Conservation (phyloP, 2,888 invertebrate genomes). For the Cryptophagus acutangulus region DNA sequence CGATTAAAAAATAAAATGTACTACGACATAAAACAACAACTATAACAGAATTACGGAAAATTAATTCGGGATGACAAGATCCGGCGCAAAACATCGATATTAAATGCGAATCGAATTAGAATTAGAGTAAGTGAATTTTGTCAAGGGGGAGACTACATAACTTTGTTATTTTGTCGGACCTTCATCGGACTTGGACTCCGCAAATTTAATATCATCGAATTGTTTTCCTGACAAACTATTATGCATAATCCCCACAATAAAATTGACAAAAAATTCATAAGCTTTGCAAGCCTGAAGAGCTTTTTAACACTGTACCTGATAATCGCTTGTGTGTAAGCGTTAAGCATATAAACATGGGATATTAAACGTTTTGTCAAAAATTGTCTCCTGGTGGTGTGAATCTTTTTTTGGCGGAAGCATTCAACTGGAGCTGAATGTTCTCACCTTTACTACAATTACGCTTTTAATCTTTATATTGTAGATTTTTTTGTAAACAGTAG, state of each 20-base stretch:
- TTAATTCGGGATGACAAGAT: conserved; percentile 7
- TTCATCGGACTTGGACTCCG: conserved; percentile 1
- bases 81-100: conserved; percentile 7
- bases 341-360: conserved; percentile 4
- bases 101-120: conserved; percentile 8
- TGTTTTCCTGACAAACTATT: no score
- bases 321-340: not conserved
- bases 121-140: conserved; percentile 8
- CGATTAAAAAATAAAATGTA: conserved; percentile 2
- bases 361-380: no score
- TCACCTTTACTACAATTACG: conserved; percentile 23
- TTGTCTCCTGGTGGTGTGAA: conserved; percentile 25
- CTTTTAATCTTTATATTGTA: conserved; percentile 9
- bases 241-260: conserved; percentile 2
- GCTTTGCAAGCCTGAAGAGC: no score
- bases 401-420: conserved; percentile 25
- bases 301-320: conserved; percentile 1
- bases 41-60: conserved; percentile 5
- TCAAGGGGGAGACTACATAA: conserved; percentile 6
- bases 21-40: conserved; percentile 1
- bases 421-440: conserved; percentile 27
- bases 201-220: no score
- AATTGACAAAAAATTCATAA: no score
- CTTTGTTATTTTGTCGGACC: conserved; percentile 7
- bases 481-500: not conserved